Percentiles rank a stretch among this genome's conserved stretches.
phyloP scores from a whole-genome alignment of 2,797 vertebrate genomes.

The Podarcis lilfordi region DNA sequence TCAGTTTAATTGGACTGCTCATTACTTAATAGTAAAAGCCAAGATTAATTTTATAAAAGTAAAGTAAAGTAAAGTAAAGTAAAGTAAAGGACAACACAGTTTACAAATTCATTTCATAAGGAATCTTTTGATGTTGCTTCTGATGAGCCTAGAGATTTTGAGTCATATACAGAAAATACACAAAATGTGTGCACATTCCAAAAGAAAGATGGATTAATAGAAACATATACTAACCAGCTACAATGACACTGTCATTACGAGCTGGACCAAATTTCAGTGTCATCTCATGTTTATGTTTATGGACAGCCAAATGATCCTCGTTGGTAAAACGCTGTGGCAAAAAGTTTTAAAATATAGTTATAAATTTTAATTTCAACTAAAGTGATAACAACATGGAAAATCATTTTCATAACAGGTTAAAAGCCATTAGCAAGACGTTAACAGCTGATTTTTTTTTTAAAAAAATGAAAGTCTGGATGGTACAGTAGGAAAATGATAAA shows the following conservation, averaged over 20 bases:
- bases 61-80: conserved; percentile 38
- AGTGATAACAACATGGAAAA: conserved; percentile 68
- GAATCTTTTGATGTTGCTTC: conserved; percentile 57
- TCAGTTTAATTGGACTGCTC: background rate
- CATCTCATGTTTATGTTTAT: conserved; percentile 99
- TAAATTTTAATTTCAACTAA: conserved; percentile 68
- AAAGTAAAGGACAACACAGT: conserved; percentile 59
- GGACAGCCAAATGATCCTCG: conserved; percentile 99
- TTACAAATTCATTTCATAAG: conserved; percentile 52
- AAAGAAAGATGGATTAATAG: conserved; percentile 72
- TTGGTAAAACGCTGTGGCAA: conserved; percentile 96
- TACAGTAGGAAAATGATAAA: conserved; percentile 37
- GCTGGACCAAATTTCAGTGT: conserved; percentile 99
- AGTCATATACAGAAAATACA: conserved; percentile 68
- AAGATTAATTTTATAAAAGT: background rate
- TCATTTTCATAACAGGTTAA: conserved; percentile 63
- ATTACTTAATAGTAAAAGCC: background rate
- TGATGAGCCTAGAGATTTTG: conserved; percentile 41
- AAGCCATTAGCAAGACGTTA: conserved; percentile 50
- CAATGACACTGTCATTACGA: conserved; percentile 96
- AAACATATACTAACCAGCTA: conserved; percentile 89
- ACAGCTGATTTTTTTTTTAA: conserved; percentile 23
- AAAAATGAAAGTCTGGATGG: background rate
- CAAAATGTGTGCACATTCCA: conserved; percentile 67
- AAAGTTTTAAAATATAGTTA: conserved; percentile 79